Evolutionary conservation across 2,888 invertebrate species (phyloP).

Genomic region (Steinernema carpocapsae): DNA sequence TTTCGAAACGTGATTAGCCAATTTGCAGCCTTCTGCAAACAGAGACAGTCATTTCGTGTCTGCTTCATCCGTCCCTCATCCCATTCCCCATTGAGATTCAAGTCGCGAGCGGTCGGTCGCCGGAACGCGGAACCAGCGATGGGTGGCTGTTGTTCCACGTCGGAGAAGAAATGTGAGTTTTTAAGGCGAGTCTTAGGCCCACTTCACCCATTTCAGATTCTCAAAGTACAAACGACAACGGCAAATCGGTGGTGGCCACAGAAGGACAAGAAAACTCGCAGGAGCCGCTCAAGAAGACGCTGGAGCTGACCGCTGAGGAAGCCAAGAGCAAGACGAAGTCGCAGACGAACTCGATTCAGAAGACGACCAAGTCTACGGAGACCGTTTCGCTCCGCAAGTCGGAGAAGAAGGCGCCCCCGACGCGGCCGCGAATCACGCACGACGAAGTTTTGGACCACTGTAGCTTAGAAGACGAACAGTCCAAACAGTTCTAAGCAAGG

Average conservation of each 20-base stretch:
- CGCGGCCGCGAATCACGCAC: not conserved
- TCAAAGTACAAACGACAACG: not conserved
- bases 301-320: not conserved
- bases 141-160: conserved; percentile 14
- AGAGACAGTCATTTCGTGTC: too few species aligned
- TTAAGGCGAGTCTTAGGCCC: not conserved
- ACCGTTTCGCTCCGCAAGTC: not conserved
- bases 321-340: not conserved
- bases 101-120: too few species aligned
- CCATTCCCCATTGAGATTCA: too few species aligned
- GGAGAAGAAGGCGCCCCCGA: not conserved
- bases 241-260: not conserved
- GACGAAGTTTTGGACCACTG: conserved; percentile 1
- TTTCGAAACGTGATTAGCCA: too few species aligned
- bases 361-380: too few species aligned
- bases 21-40: too few species aligned
- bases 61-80: too few species aligned
- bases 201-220: not conserved
- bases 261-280: not conserved
- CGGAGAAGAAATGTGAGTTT: not conserved
- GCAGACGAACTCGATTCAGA: too few species aligned
- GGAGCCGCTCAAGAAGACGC: not conserved
- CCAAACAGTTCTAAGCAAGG: not conserved
- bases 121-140: not conserved
- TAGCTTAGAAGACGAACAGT: not conserved